These are phyloP conservation scores for Amphipoea lucens DNA, from an alignment of 2,888 invertebrate species.

Conservation along the genomic window DNA sequence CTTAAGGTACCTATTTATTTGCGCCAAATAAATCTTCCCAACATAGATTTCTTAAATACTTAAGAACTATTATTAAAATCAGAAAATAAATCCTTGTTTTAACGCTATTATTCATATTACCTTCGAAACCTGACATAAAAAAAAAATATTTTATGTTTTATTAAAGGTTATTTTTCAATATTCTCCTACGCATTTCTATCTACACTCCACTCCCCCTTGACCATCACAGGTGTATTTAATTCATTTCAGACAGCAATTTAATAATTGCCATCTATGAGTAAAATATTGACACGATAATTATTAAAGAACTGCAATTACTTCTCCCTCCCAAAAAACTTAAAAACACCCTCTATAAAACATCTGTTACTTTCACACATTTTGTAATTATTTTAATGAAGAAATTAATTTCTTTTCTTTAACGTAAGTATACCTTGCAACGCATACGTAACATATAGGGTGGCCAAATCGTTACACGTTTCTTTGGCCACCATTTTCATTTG, in stretches of 20 bases:
- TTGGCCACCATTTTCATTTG: background rate
- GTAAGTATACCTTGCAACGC: slow-evolving; percentile 1
- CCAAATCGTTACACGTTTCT: background rate
- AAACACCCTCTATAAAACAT: background rate
- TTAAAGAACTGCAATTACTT: background rate
- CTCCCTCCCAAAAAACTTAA: background rate
- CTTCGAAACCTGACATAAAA: no score
- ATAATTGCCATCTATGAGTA: background rate
- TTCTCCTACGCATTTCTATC: no score
- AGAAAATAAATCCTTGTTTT: no score
- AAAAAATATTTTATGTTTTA: no score
- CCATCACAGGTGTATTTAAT: no score
- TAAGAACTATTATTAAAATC: no score
- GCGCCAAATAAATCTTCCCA: no score
- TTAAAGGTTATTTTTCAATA: no score
- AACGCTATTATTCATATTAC: no score
- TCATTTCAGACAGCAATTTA: background rate
- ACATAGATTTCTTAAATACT: no score
- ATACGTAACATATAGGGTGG: background rate
- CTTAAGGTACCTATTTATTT: no score
- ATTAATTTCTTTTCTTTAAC: background rate
- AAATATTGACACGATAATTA: background rate
- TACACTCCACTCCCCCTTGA: no score
- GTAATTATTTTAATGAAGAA: slow-evolving; percentile 26
- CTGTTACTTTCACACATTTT: slow-evolving; percentile 5